These are phyloP conservation scores for Caenorhabditis japonica DNA, from an alignment of 2,888 invertebrate genomes.

Conservation along the genomic window DNA sequence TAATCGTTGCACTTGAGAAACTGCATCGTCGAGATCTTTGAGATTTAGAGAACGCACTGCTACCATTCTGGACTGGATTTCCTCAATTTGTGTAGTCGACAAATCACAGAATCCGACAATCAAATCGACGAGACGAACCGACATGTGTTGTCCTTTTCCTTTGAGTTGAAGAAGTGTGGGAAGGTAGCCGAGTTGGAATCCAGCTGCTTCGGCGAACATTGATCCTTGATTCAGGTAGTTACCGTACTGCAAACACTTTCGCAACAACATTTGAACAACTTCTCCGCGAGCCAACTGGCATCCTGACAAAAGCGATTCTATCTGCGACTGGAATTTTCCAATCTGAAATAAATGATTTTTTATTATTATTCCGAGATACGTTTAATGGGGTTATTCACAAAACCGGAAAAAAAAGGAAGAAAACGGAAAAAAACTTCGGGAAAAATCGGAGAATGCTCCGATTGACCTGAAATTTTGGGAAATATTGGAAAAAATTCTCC, in stretches of 20 bases:
- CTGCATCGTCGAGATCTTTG: constrained; percentile 43
- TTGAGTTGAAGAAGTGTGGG: constrained; percentile 43
- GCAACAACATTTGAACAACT: constrained; percentile 35
- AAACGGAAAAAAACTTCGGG: too few species aligned
- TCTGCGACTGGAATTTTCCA: constrained; percentile 35
- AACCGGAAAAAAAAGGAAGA: too few species aligned
- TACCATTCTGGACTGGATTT: constrained; percentile 28
- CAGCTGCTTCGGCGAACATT: constrained; percentile 52
- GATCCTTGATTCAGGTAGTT: constrained; percentile 57
- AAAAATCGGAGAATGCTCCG: too few species aligned
- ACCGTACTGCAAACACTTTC: constrained; percentile 53
- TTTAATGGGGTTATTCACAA: too few species aligned
- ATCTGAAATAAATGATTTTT: constrained; percentile 41
- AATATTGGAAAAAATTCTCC: too few species aligned
- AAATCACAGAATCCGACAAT: constrained; percentile 42
- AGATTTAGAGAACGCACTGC: constrained; percentile 32
- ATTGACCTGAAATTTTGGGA: too few species aligned
- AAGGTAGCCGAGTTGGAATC: constrained; percentile 49
- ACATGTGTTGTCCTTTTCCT: constrained; percentile 43
- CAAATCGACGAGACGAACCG: constrained; percentile 39
- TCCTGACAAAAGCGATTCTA: constrained; percentile 24
- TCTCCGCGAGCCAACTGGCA: constrained; percentile 42
- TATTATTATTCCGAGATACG: not conserved
- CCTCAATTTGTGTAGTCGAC: constrained; percentile 26
- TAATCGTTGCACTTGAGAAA: constrained; percentile 25